Base-by-base conservation (phyloP, 2,888 invertebrate genomes). In the Invenusta paracnida region DNA sequence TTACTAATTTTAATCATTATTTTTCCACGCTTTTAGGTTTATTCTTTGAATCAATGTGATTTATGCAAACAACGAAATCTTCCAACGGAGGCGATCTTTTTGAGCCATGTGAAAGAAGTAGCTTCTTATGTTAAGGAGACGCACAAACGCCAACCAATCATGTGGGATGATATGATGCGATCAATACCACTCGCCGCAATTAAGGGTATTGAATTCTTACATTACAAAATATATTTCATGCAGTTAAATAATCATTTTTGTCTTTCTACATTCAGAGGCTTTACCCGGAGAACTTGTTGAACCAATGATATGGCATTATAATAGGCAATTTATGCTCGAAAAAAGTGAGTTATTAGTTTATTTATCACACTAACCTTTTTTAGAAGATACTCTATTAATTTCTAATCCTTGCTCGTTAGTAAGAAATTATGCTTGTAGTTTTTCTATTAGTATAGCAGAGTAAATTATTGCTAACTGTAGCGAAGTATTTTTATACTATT, bases 91-190 rank as follows among this genome's bases (percentile, higher is more conserved):
- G 89, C 90, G 84, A 87, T 92, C 23, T 92, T 91, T 87, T 89
- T 91, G 83, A 86, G 88, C 27, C 91, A 92, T 87, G 88, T 91
- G 0, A 87, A 87, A 25, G 88, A 89, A 48, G 89, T 91, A 1
- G 92, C 93, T 0, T 88, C 88, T 85, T 93, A 94, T 87, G 93
- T 95, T 17, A 93, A 93, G 81, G 91, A 92, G 11, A 93, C 92
- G 83, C 93, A 94, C 91, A 90, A 90, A 25, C 90, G 94, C 27
- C 93, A 92, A 23, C 92, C 94, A 0, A 93, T 95, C 86, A 94
- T 95, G 89, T 95, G 95, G 95, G 95, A 95, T 89, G 95, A 95
- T 90, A 95, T 95, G 94, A 90, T 95, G 85, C 91, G 95, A 0
- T 93, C 94, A 88, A 92, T 94, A 88, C 92, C 93, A 0, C 91